Evolutionary conservation across 2,113 vertebrate species (phyloP).

Genomic region (Blennius ocellaris): DNA sequence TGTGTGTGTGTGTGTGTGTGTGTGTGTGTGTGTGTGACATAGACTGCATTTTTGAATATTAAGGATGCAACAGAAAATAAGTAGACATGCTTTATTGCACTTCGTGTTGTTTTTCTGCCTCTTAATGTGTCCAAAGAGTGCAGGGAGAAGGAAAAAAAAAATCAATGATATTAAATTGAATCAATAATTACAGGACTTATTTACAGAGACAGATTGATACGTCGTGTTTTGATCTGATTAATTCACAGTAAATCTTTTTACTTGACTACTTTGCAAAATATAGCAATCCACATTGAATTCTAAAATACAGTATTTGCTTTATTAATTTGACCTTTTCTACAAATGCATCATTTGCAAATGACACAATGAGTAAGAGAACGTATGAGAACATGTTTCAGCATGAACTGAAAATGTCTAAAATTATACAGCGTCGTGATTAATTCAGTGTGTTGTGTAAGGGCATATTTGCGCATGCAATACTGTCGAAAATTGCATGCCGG

Average conservation of each 20-base stretch:
- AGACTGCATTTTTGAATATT: slow-evolving; percentile 13
- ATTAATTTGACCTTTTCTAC: too few relatives aligned
- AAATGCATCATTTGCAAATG: neutral
- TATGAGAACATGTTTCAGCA: neutral
- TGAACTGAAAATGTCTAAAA: neutral
- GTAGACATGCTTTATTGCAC: slow-evolving; percentile 14
- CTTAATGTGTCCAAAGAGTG: slow-evolving; percentile 12
- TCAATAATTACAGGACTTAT: too few relatives aligned
- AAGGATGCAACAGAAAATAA: slow-evolving; percentile 42
- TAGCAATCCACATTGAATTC: too few relatives aligned
- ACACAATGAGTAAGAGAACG: neutral
- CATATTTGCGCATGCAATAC: neutral
- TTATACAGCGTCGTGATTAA: neutral
- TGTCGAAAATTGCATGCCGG: neutral
- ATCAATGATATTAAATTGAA: slow-evolving; percentile 2
- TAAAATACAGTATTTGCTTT: too few relatives aligned
- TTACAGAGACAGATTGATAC: too few relatives aligned
- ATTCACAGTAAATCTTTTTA: too few relatives aligned
- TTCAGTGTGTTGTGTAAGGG: neutral
- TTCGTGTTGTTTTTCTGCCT: slow-evolving; percentile 19
- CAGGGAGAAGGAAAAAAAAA: too few relatives aligned
- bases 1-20: neutral
- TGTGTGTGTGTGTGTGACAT: slow-evolving; percentile 11
- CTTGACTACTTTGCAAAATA: too few relatives aligned
- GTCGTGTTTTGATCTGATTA: too few relatives aligned